phyloP scores from a whole-genome alignment of 2,113 vertebrate species.

The Noctilio leporinus region DNA sequence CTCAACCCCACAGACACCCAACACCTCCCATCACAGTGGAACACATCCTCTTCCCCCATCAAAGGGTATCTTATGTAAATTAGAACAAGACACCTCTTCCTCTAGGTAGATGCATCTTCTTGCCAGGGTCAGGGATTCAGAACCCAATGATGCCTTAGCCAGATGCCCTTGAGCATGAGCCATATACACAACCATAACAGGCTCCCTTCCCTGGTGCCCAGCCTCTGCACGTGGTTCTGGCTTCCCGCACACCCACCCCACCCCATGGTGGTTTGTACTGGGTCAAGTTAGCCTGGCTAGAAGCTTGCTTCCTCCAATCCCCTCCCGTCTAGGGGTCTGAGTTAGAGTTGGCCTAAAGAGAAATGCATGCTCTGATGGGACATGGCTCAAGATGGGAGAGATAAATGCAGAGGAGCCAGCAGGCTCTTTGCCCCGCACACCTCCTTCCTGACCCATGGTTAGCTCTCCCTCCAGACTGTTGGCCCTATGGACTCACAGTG shows the following conservation, averaged over 20 bases:
- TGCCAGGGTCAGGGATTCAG: not conserved
- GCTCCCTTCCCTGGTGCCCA: not conserved
- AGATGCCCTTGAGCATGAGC: not conserved
- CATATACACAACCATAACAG: not conserved
- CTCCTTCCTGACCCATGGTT: not conserved
- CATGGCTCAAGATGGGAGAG: not conserved
- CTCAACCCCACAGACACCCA: not conserved
- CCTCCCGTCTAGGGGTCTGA: not conserved
- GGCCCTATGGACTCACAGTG: not conserved
- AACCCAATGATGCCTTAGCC: not conserved
- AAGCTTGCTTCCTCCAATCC: not conserved
- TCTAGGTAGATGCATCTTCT: not conserved
- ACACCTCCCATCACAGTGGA: not conserved
- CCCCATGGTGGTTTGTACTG: not conserved
- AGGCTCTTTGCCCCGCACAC: fast-evolving
- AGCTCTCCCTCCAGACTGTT: not conserved
- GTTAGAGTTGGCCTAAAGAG: not conserved
- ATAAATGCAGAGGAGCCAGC: not conserved
- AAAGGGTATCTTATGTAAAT: not conserved
- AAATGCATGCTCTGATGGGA: not conserved
- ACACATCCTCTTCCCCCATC: not conserved
- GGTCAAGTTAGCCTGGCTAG: not conserved
- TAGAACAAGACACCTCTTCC: not conserved
- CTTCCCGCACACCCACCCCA: no score
- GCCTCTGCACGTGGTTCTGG: not conserved